Percentiles rank a stretch among this genome's conserved stretches.
phyloP scores from a whole-genome alignment of 2,113 vertebrate species.

The Archocentrus centrarchus region DNA sequence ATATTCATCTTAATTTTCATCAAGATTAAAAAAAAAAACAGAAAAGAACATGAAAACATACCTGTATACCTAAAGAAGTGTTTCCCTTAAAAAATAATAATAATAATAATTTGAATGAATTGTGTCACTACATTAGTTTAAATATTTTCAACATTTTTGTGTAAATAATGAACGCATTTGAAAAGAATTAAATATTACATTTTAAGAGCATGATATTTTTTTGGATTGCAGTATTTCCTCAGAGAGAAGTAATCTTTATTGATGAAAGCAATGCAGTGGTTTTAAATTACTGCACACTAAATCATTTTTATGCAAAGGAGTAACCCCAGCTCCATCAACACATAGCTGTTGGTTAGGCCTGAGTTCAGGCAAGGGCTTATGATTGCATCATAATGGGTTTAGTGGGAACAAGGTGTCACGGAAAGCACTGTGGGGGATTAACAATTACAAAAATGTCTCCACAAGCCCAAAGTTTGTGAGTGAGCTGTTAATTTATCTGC shows the following conservation, averaged over 20 bases:
- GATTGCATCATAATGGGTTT: slow-evolving; percentile 53
- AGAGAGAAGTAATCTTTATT: slow-evolving; percentile 34
- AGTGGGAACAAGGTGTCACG: slow-evolving; percentile 63
- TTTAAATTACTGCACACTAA: slow-evolving; percentile 56
- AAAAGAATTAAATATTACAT: slow-evolving; percentile 1
- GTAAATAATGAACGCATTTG: rapidly evolving
- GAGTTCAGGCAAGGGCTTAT: slow-evolving; percentile 24
- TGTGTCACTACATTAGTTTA: background rate
- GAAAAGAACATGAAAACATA: background rate
- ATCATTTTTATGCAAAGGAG: slow-evolving; percentile 67
- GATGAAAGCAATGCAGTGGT: slow-evolving; percentile 49
- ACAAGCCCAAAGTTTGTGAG: slow-evolving; percentile 9
- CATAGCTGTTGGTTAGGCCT: background rate
- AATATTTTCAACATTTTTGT: background rate
- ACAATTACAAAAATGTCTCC: slow-evolving; percentile 54
- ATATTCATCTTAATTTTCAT: background rate
- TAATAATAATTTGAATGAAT: rapidly evolving
- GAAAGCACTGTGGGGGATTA: slow-evolving; percentile 22
- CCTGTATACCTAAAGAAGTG: background rate
- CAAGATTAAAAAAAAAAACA: background rate
- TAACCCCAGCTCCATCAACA: slow-evolving; percentile 53
- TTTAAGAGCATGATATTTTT: slow-evolving; percentile 17
- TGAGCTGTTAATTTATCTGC: slow-evolving; percentile 40
- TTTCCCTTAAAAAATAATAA: background rate
- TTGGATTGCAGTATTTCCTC: background rate